phyloP scores from a whole-genome alignment of 2,113 vertebrate genomes.

The Arenaria interpres region DNA sequence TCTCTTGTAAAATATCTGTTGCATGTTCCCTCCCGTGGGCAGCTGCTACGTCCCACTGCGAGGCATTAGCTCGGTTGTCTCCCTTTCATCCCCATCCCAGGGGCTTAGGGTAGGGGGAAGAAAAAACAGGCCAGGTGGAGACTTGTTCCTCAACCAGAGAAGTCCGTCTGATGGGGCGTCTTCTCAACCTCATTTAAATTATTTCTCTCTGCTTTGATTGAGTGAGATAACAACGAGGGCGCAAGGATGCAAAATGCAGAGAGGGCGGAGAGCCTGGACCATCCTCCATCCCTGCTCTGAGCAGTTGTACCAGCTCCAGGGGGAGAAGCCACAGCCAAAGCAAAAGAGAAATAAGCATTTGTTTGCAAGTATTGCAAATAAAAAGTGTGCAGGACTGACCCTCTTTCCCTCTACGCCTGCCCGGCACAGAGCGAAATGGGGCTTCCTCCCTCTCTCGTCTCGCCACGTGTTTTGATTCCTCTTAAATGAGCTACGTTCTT shows the following conservation, averaged over 20 bases:
- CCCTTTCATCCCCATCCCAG: neutral
- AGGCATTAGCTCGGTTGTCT: neutral
- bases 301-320: neutral
- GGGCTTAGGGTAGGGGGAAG: neutral
- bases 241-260: neutral
- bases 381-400: neutral
- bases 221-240: accelerated
- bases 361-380: neutral
- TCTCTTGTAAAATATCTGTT: neutral
- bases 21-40: neutral
- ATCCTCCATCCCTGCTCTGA: neutral
- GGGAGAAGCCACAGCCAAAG: neutral
- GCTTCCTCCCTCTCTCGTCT: neutral
- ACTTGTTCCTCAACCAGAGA: neutral
- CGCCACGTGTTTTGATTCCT: neutral
- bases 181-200: neutral
- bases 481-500: neutral
- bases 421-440: accelerated
- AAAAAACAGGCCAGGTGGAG: neutral
- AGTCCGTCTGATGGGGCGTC: neutral
- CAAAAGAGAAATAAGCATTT: neutral
- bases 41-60: neutral
- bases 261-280: neutral
- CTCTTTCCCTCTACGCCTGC: neutral
- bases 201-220: neutral